Conservation (phyloP, 2,888 invertebrate species). For the Aromia moschata region DNA sequence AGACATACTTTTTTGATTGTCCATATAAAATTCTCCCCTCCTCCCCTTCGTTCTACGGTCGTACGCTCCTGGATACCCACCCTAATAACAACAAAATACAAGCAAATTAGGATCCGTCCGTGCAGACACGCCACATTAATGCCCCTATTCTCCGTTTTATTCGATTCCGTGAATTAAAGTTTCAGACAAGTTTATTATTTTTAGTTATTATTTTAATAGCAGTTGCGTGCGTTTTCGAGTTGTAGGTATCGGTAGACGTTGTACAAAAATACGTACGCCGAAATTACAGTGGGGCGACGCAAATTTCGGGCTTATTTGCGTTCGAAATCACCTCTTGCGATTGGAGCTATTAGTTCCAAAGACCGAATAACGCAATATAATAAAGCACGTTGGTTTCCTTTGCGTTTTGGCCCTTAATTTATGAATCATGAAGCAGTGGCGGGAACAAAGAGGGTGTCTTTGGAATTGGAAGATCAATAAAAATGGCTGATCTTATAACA, state of each 20-base stretch:
- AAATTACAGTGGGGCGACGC: background rate
- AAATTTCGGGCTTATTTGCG: no score
- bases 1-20: no score
- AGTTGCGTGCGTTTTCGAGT: slow-evolving; percentile 11
- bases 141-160: slow-evolving; percentile 2
- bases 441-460: no score
- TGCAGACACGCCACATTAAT: slow-evolving; percentile 18
- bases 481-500: no score
- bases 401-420: no score
- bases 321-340: no score
- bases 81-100: slow-evolving; percentile 4
- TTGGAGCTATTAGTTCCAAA: no score
- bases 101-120: slow-evolving; percentile 16
- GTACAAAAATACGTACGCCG: background rate
- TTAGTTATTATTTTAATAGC: slow-evolving; percentile 20
- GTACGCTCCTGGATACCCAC: background rate
- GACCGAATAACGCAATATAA: no score
- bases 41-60: background rate
- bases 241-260: background rate
- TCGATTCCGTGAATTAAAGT: slow-evolving; percentile 22
- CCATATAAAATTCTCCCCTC: no score
- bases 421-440: no score
- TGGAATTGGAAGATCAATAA: no score
- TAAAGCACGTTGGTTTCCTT: no score
- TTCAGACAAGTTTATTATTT: slow-evolving; percentile 19